A percentile compares a stretch with the other conserved stretches of the same genome.
phyloP scores from a whole-genome alignment of 2,888 invertebrate genomes.

The Clitarchus hookeri region DNA sequence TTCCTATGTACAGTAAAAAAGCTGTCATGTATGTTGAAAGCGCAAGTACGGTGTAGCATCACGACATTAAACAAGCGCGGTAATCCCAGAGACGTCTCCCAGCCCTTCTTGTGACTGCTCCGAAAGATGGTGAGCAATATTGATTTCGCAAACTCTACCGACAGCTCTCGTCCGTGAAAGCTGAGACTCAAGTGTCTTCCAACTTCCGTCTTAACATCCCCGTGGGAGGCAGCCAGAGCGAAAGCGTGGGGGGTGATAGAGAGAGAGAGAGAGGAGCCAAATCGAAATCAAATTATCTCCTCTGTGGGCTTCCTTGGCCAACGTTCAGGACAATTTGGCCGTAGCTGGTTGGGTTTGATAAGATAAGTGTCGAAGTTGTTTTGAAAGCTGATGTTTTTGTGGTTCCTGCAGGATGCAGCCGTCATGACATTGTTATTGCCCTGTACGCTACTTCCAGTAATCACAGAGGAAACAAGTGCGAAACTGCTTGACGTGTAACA shows the following conservation, averaged over 20 bases:
- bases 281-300: not conserved
- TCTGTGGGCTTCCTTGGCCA: not conserved
- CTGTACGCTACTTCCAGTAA: no score
- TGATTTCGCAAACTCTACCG: not conserved
- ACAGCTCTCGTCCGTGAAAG: not conserved
- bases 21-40: no score
- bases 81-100: no score
- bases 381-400: no score
- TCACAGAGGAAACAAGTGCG: no score
- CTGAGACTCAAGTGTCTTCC: not conserved
- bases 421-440: no score
- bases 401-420: no score
- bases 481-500: no score
- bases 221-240: not conserved
- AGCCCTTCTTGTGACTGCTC: no score
- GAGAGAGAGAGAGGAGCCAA: not conserved
- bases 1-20: no score
- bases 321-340: not conserved
- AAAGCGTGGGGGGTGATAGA: not conserved
- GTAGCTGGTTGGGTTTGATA: not conserved
- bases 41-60: no score
- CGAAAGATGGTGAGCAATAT: not conserved
- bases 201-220: not conserved
- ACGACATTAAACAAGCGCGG: no score
- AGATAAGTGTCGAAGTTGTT: not conserved